Evolutionary conservation across 2,888 invertebrate genomes (phyloP).

Genomic region (Lissocephala sabroskyi): DNA sequence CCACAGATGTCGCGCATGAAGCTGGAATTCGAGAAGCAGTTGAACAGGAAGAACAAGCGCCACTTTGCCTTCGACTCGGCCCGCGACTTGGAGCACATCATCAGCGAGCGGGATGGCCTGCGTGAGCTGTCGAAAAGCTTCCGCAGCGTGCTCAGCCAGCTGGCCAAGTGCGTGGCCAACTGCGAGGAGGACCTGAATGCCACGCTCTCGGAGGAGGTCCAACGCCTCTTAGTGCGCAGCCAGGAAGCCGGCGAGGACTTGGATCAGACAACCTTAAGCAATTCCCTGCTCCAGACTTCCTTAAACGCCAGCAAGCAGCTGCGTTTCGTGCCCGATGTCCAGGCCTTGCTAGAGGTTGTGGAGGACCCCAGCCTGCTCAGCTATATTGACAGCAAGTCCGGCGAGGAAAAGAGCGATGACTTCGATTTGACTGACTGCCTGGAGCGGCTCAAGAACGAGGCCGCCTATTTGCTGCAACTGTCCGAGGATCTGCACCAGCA

Average conservation of each 20-base stretch:
- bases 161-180: conserved; percentile 81
- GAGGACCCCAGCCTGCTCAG: conserved; percentile 77
- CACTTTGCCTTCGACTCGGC: conserved; percentile 70
- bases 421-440: conserved; percentile 80
- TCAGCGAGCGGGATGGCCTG: conserved; percentile 76
- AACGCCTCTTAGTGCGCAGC: conserved; percentile 49
- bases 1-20: conserved; percentile 72
- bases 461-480: conserved; percentile 80
- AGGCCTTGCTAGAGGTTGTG: conserved; percentile 76
- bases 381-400: conserved; percentile 76
- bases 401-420: conserved; percentile 54
- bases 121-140: conserved; percentile 79
- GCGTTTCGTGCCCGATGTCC: conserved; percentile 82
- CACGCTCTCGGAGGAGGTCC: conserved; percentile 78
- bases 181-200: conserved; percentile 87
- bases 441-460: conserved; percentile 79
- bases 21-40: conserved; percentile 70
- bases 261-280: conserved; percentile 48
- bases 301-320: conserved; percentile 73
- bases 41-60: conserved; percentile 71
- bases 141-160: conserved; percentile 78
- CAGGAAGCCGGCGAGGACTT: conserved; percentile 45
- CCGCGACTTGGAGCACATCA: conserved; percentile 69
- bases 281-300: conserved; percentile 47
- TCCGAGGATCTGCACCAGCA: conserved; percentile 71